Evolutionary conservation across 2,888 invertebrate genomes (phyloP).

Genomic region (Protophormia terraenovae): DNA sequence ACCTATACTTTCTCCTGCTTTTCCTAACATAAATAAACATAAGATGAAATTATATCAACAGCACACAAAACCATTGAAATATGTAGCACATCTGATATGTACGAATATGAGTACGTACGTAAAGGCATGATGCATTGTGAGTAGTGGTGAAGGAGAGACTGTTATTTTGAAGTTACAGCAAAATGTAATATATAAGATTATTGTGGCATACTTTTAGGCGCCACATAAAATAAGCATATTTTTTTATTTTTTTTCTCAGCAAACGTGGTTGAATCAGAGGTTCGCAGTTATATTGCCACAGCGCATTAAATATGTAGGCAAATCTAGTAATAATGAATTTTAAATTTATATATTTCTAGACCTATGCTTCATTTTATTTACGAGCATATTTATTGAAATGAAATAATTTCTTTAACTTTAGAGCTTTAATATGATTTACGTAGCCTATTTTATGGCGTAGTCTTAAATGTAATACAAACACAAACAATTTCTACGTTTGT

Average conservation of each 20-base stretch:
- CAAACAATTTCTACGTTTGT: background rate
- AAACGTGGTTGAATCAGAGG: background rate
- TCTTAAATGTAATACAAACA: background rate
- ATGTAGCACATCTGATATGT: background rate
- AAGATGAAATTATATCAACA: background rate
- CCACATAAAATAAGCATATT: background rate
- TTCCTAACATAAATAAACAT: background rate
- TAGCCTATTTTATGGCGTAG: constrained; percentile 31
- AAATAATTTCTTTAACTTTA: constrained; percentile 13
- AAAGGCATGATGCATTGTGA: background rate
- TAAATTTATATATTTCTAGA: background rate
- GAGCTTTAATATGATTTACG: constrained; percentile 21
- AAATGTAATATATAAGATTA: background rate
- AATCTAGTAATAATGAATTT: constrained; percentile 2
- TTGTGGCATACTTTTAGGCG: constrained; percentile 12
- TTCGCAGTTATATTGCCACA: background rate
- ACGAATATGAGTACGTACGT: background rate
- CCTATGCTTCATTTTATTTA: background rate
- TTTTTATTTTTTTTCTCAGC: too few species aligned
- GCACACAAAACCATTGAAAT: background rate
- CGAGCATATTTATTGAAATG: constrained; percentile 12
- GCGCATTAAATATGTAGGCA: background rate
- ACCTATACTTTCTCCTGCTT: background rate
- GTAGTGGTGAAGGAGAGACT: too few species aligned
- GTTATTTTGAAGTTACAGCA: background rate